Percentiles rank a stretch among this genome's conserved stretches.
phyloP scores from a whole-genome alignment of 92 coral and sea anemone genomes.

The Phenganax subtilis region DNA sequence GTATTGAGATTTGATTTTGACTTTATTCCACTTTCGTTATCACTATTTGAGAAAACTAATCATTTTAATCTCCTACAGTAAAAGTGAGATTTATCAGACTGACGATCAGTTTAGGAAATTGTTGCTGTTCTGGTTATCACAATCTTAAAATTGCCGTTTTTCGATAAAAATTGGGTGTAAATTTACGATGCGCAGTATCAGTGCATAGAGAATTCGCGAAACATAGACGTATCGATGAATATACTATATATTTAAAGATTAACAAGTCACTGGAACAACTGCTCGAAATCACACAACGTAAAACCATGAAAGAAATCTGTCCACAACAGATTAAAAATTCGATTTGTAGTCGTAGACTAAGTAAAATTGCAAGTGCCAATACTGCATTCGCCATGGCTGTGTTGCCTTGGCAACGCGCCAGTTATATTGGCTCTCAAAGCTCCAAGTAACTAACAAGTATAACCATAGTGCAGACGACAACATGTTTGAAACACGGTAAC shows the following conservation, averaged over 20 bases:
- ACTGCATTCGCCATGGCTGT: not conserved
- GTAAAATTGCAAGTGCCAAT: not conserved
- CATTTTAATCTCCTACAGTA: too few relatives aligned
- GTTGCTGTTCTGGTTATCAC: too few relatives aligned
- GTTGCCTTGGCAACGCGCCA: slow-evolving; percentile 17
- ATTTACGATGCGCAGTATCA: too few relatives aligned
- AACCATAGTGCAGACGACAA: slow-evolving; percentile 24
- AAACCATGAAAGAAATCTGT: slow-evolving; percentile 10
- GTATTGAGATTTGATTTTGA: too few relatives aligned
- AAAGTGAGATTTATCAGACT: too few relatives aligned
- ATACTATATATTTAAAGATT: not conserved
- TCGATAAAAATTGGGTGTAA: too few relatives aligned
- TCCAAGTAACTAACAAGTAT: not conserved
- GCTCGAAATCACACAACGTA: not conserved
- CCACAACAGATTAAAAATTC: not conserved
- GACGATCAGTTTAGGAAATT: too few relatives aligned
- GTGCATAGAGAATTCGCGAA: too few relatives aligned
- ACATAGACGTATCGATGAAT: too few relatives aligned
- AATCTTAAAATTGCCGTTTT: too few relatives aligned
- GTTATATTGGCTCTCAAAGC: not conserved
- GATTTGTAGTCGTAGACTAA: not conserved
- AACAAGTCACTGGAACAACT: not conserved
- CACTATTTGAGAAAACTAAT: too few relatives aligned
- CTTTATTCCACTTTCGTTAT: too few relatives aligned
- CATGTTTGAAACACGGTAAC: slow-evolving; percentile 33